phyloP scores from a whole-genome alignment of 2,888 invertebrate genomes.

The Teleiodes luculella region DNA sequence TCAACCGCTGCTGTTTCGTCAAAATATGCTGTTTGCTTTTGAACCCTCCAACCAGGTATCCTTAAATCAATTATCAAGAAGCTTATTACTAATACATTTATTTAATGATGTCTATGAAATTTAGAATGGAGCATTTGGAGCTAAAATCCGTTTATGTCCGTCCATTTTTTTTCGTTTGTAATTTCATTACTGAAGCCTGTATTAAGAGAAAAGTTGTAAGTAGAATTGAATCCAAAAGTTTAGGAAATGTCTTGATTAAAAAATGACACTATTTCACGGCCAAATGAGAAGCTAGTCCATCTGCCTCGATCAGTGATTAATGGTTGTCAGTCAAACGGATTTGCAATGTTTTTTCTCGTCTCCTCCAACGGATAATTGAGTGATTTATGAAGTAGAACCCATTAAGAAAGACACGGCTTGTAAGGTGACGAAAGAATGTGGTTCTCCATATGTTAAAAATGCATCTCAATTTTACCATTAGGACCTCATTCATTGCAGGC shows the following conservation, averaged over 20 bases:
- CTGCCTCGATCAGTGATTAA: slow-evolving; percentile 46
- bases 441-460: slow-evolving; percentile 42
- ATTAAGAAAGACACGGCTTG: slow-evolving; percentile 66
- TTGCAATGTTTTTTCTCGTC: slow-evolving; percentile 52
- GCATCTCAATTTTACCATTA: slow-evolving; percentile 29
- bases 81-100: too few species aligned
- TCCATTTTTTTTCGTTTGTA: too few species aligned
- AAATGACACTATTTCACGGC: neutral
- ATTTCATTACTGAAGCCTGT: too few species aligned
- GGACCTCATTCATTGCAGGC: slow-evolving; percentile 35
- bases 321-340: slow-evolving; percentile 41
- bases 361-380: slow-evolving; percentile 56
- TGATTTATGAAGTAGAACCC: slow-evolving; percentile 67
- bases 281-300: slow-evolving; percentile 7
- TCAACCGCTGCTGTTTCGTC: too few species aligned
- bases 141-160: too few species aligned
- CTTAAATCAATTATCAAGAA: too few species aligned
- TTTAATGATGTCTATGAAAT: too few species aligned
- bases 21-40: too few species aligned
- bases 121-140: too few species aligned
- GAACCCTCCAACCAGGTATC: too few species aligned
- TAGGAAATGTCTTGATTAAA: neutral
- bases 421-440: slow-evolving; percentile 60
- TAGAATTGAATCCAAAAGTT: neutral
- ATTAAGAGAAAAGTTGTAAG: neutral